Conservation (phyloP, 2,888 invertebrate species). For the Brachypterus glaber region DNA sequence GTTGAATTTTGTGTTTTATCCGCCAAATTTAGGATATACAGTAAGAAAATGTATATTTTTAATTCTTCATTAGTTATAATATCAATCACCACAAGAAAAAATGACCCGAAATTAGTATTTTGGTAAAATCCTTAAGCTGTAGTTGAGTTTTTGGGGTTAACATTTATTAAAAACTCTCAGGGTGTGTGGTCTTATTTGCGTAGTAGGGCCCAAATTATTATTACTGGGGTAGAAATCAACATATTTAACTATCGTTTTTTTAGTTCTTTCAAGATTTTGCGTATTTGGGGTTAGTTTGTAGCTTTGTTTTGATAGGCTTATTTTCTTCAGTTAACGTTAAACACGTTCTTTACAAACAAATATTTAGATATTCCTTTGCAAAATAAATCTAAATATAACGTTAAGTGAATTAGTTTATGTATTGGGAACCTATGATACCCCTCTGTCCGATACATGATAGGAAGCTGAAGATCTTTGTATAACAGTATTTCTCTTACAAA, state of each 20-base stretch:
- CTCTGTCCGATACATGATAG: too few species aligned
- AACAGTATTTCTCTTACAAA: too few species aligned
- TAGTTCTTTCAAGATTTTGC: neutral
- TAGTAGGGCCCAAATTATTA: conserved; percentile 4
- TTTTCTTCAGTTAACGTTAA: too few species aligned
- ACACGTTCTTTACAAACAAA: too few species aligned
- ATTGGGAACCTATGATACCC: too few species aligned
- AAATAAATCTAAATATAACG: too few species aligned
- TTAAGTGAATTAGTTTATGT: too few species aligned
- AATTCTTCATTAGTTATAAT: neutral
- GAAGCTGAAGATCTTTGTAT: too few species aligned
- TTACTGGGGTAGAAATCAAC: neutral
- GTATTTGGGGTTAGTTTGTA: conserved; percentile 16
- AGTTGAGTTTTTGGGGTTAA: conserved; percentile 25
- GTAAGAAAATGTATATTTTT: conserved; percentile 25
- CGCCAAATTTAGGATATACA: conserved; percentile 29
- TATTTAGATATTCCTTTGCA: too few species aligned
- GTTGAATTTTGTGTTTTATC: conserved; percentile 53
- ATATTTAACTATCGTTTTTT: too few species aligned
- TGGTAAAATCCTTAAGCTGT: conserved; percentile 1
- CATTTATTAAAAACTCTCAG: conserved; percentile 17
- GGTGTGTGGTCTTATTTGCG: conserved; percentile 18
- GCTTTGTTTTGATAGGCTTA: conserved; percentile 16
- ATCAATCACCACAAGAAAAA: neutral
- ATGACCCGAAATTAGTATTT: neutral